phyloP scores from a whole-genome alignment of 2,797 vertebrate genomes.

The Enteromius treurensis region DNA sequence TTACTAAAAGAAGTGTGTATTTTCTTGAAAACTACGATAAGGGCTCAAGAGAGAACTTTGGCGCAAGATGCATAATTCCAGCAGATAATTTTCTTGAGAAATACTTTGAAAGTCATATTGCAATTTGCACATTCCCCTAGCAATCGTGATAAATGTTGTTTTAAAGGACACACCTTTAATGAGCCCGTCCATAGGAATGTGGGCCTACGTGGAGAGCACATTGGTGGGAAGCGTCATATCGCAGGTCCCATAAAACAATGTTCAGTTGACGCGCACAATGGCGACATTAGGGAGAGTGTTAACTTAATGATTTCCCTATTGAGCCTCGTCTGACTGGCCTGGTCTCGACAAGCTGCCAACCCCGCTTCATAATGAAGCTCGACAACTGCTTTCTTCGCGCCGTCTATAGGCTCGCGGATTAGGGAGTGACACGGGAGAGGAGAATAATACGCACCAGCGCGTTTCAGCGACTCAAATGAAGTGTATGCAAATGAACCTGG shows the following conservation, averaged over 20 bases:
- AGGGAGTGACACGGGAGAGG: conserved; percentile 82
- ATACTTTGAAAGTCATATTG: not conserved
- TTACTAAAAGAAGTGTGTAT: not conserved
- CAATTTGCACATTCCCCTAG: conserved; percentile 9
- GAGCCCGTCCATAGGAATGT: conserved; percentile 75
- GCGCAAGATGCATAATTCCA: not conserved
- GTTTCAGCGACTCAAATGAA: conserved; percentile 83
- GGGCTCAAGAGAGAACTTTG: not conserved
- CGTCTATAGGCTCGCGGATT: conserved; percentile 86
- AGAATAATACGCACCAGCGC: conserved; percentile 82
- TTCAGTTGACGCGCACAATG: conserved; percentile 79
- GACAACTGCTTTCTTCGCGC: conserved; percentile 87
- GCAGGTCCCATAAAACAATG: conserved; percentile 82
- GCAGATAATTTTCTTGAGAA: not conserved
- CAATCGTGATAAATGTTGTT: conserved; percentile 37
- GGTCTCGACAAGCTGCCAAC: conserved; percentile 87
- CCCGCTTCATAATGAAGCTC: conserved; percentile 85
- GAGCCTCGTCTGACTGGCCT: conserved; percentile 86
- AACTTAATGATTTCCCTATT: conserved; percentile 93
- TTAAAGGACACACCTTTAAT: conserved; percentile 58
- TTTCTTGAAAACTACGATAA: not conserved
- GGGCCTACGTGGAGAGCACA: conserved; percentile 66
- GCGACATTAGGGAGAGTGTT: conserved; percentile 92
- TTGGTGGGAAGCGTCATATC: conserved; percentile 81
- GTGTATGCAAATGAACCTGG: conserved; percentile 81